phyloP scores from a whole-genome alignment of 2,113 vertebrate species.

The human region GRCh38 chr9:17302501-17303000 shows the following conservation, averaged over 20 bases:
- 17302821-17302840: neutral
- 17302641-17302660: neutral
- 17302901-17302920: neutral
- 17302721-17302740: neutral
- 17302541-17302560: neutral
- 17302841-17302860: neutral
- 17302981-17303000: neutral
- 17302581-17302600: neutral
- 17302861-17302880: neutral
- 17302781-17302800: neutral
- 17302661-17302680: neutral
- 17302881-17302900: neutral
- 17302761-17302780: neutral
- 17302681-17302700: neutral
- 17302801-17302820: neutral
- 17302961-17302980: neutral
- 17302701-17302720: neutral
- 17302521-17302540: neutral
- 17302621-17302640: neutral
- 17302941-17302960: neutral
- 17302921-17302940: neutral
- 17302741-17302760: neutral
- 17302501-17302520: neutral
- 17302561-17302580: neutral
- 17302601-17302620: neutral